phyloP scores from a whole-genome alignment of 1,140 invertebrate genomes.

The Lepidostoma basale region DNA sequence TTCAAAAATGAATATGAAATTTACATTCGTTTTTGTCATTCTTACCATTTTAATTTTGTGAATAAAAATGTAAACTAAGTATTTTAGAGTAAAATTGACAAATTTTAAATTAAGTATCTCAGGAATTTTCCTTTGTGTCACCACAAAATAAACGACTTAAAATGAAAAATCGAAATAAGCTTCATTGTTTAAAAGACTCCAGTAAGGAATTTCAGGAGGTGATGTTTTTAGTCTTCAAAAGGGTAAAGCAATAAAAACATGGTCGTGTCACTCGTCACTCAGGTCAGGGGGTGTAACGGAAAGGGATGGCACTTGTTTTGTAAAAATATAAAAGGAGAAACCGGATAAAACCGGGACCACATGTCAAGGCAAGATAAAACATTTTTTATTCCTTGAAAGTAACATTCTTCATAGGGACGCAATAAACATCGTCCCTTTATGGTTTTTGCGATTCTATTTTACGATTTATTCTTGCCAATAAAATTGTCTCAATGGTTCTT shows the following conservation, averaged over 20 bases:
- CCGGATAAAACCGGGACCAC: constrained; percentile 10
- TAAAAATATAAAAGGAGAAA: constrained; percentile 4
- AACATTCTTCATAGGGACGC: constrained; percentile 13
- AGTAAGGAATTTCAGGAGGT: not conserved
- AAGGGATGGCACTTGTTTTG: constrained; percentile 1
- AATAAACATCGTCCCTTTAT: constrained; percentile 1
- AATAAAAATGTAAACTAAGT: no score
- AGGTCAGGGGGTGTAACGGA: constrained; percentile 19
- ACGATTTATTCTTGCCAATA: not conserved
- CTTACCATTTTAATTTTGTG: no score
- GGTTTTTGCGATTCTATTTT: not conserved
- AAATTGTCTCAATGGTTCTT: not conserved
- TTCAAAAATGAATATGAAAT: no score
- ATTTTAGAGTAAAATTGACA: no score
- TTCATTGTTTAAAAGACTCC: no score
- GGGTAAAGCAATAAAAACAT: constrained; percentile 38
- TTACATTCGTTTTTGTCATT: no score
- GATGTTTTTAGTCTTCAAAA: constrained; percentile 22
- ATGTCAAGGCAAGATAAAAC: constrained; percentile 33
- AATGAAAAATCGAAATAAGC: no score
- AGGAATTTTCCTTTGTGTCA: no score
- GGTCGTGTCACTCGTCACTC: constrained; percentile 39
- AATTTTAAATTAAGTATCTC: no score
- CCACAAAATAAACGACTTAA: no score
- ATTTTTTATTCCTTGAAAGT: constrained; percentile 25